A percentile compares a stretch with the other conserved stretches of the same genome.
Evolutionary conservation across 2,113 vertebrate genomes (phyloP).

Genomic region (Brienomyrus longianalis): DNA sequence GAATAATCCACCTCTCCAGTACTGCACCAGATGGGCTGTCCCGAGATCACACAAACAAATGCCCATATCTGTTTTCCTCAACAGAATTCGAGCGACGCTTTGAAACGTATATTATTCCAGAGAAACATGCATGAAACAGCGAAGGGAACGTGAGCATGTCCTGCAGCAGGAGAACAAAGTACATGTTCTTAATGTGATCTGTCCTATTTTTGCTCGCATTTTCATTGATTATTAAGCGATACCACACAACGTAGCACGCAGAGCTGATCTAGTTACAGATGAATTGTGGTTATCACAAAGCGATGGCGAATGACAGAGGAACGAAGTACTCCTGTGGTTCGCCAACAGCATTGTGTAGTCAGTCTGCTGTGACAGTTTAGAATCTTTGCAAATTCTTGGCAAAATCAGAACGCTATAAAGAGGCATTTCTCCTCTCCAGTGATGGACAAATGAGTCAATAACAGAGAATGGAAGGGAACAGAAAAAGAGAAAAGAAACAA

Average conservation of each 20-base stretch:
- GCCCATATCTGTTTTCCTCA: slow-evolving; percentile 25
- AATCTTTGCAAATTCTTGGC: neutral
- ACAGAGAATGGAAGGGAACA: too few species aligned
- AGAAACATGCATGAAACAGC: neutral
- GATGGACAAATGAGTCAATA: too few species aligned
- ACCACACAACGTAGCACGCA: neutral
- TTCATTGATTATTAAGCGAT: neutral
- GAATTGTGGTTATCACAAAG: neutral
- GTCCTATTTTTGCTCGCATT: neutral
- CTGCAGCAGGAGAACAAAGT: neutral
- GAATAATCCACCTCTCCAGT: slow-evolving; percentile 29
- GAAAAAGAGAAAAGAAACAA: too few species aligned
- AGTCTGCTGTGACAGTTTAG: neutral
- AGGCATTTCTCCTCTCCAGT: too few species aligned
- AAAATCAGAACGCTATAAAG: neutral
- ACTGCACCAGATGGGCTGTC: slow-evolving; percentile 32
- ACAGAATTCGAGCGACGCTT: neutral
- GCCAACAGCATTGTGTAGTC: neutral
- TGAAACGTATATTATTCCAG: neutral
- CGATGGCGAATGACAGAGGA: neutral
- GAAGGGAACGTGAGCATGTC: neutral
- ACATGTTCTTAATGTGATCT: neutral
- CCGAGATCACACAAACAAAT: slow-evolving; percentile 35
- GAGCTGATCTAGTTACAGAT: neutral
- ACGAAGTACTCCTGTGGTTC: neutral